Percentiles rank a stretch among this genome's conserved stretches.
phyloP scores from a whole-genome alignment of 2,888 invertebrate species.

The Macrophya alboannulata region DNA sequence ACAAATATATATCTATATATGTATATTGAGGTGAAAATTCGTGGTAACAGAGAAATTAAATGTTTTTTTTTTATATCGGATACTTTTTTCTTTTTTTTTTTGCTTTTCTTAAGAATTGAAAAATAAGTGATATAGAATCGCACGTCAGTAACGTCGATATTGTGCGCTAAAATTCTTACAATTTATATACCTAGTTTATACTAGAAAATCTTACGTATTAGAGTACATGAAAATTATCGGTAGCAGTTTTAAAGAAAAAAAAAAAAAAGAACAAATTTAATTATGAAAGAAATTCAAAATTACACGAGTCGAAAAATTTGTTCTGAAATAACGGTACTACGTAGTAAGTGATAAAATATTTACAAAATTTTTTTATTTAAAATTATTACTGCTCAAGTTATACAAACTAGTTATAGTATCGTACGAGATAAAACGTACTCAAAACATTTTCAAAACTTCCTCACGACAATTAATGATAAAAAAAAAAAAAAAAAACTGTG shows the following conservation, averaged over 20 bases:
- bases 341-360: conserved; percentile 37
- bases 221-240: neutral
- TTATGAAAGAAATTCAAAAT: neutral
- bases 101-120: neutral
- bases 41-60: neutral
- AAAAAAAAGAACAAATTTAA: neutral
- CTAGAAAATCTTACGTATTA: conserved; percentile 10
- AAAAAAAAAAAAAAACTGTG: neutral
- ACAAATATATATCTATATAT: neutral
- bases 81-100: too few species aligned
- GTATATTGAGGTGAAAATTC: conserved; percentile 32
- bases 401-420: conserved; percentile 37
- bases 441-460: conserved; percentile 8
- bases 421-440: neutral
- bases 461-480: conserved; percentile 31
- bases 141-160: conserved; percentile 7
- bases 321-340: conserved; percentile 2
- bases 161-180: conserved; percentile 19
- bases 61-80: neutral
- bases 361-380: conserved; percentile 48
- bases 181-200: conserved; percentile 4
- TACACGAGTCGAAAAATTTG: neutral
- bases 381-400: conserved; percentile 39
- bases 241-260: neutral
- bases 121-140: neutral